Conservation (phyloP, 2,113 vertebrate genomes). For the Leptodactylus fuscus region DNA sequence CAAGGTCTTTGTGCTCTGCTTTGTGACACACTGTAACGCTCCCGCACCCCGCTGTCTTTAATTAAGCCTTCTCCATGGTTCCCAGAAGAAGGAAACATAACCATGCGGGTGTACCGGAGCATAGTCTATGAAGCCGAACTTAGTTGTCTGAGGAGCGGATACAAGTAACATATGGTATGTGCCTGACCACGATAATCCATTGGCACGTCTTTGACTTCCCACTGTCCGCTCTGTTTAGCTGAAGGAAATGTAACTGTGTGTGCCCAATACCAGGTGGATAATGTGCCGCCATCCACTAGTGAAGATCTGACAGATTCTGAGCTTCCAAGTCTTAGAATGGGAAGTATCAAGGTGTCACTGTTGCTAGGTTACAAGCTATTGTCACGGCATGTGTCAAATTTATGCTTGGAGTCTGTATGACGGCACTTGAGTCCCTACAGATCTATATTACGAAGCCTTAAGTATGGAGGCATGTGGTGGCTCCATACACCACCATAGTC, state of each 20-base stretch:
- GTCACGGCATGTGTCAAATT: not conserved
- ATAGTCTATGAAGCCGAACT: not conserved
- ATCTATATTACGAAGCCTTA: too few relatives aligned
- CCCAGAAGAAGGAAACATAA: constrained; percentile 26
- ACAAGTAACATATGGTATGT: constrained; percentile 32
- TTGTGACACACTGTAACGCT: not conserved
- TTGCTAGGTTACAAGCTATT: not conserved
- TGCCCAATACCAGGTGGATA: not conserved
- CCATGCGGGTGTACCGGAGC: constrained; percentile 24
- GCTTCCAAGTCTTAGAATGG: too few relatives aligned
- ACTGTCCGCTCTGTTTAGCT: constrained; percentile 12
- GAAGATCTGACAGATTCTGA: not conserved
- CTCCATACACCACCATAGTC: not conserved
- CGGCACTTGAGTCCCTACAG: not conserved
- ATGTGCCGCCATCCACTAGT: not conserved
- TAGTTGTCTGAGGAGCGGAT: not conserved
- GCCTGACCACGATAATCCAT: constrained; percentile 26
- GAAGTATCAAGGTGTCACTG: not conserved
- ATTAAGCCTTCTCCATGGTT: constrained; percentile 34
- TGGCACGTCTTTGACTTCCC: constrained; percentile 27
- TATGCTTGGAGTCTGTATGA: too few relatives aligned
- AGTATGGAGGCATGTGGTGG: too few relatives aligned
- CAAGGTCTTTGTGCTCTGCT: not conserved
- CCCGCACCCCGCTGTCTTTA: constrained; percentile 22
- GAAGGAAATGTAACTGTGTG: not conserved